These are phyloP conservation scores for Hipposideros larvatus DNA, from an alignment of 2,797 vertebrate genomes.

Conservation along the genomic window DNA sequence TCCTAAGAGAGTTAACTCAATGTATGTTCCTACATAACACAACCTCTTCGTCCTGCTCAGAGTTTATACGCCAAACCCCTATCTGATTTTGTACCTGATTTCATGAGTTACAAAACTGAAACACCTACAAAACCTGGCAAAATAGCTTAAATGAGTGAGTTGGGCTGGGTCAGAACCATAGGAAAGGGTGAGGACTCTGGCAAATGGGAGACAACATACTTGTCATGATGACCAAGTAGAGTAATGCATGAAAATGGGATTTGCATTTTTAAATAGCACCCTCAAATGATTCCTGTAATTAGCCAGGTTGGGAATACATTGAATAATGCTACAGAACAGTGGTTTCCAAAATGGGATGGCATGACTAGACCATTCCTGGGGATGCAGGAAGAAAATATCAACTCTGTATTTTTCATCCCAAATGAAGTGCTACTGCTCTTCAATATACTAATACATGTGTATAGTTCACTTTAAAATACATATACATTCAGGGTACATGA, in stretches of 20 bases:
- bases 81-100: constrained; percentile 10
- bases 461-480: constrained; percentile 41
- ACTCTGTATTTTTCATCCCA: constrained; percentile 34
- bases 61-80: neutral
- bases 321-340: neutral
- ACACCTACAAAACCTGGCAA: neutral
- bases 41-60: neutral
- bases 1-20: neutral
- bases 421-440: neutral
- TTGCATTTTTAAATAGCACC: neutral
- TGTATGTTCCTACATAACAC: neutral
- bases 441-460: neutral
- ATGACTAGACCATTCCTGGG: neutral
- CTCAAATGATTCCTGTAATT: neutral
- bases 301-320: neutral
- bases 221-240: neutral
- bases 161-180: neutral
- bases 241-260: neutral
- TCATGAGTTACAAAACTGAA: constrained; percentile 20
- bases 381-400: constrained; percentile 18
- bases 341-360: neutral
- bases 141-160: neutral
- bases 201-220: neutral
- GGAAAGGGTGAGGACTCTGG: neutral
- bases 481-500: neutral